Conservation (phyloP, 2,797 vertebrate species). For the Galagoides demidoff region DNA sequence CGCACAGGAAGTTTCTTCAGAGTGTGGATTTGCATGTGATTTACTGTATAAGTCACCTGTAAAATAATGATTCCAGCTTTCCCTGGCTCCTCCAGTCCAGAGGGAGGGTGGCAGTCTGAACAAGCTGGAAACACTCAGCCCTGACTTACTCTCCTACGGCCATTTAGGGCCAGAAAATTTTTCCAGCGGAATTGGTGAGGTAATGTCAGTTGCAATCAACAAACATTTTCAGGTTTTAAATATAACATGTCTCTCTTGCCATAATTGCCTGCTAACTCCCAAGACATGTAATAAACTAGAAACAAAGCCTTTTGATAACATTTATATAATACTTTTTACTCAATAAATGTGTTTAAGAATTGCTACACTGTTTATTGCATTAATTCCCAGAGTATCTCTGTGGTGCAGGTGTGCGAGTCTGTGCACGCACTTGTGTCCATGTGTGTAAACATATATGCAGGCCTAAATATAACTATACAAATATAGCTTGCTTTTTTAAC, state of each 20-base stretch:
- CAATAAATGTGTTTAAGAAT: neutral
- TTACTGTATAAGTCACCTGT: too few species aligned
- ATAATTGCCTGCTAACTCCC: neutral
- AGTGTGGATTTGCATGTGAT: neutral
- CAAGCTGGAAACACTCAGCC: fast-evolving
- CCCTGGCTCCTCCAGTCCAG: neutral
- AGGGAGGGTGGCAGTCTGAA: neutral
- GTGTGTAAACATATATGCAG: too few species aligned
- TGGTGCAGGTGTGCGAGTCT: neutral
- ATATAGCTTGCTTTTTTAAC: neutral
- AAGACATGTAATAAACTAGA: neutral
- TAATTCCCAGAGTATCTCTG: neutral
- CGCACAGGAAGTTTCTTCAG: neutral
- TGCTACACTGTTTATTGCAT: neutral
- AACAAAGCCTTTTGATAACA: neutral
- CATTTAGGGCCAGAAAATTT: neutral
- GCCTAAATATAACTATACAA: neutral
- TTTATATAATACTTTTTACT: neutral
- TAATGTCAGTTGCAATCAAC: neutral
- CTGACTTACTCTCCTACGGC: neutral
- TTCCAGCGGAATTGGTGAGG: neutral
- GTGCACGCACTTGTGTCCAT: neutral
- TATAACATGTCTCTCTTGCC: neutral
- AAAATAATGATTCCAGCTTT: neutral
- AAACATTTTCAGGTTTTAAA: neutral